Evolutionary conservation across 2,888 invertebrate species (phyloP), one percentile per base, ranked within the genome.

Genomic region (Drosophila parthenogenetica): DNA sequence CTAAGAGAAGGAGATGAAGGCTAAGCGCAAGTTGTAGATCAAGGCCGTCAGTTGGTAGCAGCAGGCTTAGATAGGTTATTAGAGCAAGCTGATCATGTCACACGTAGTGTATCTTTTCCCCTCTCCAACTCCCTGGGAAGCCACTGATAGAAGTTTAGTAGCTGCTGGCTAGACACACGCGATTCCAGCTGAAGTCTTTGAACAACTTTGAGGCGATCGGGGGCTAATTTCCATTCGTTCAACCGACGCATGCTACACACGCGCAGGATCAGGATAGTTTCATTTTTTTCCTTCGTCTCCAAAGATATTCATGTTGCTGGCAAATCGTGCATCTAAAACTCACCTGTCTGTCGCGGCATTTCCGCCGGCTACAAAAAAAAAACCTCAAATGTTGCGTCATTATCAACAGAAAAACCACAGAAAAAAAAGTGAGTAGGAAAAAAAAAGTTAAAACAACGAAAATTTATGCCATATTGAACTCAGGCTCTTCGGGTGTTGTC

Each of bases 391-490:
- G 87, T 87, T 79, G 81, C 87, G 67, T 86, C 89, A 89, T 86
- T 86, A 86, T 84, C 79, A 73, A 59, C 54, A 42, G 42, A 64
- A 60, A 53, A 69, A 46, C 29, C 32, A 48, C 22, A 17, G n/a
- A n/a, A 19, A 25, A 14, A 54, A n/a, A n/a, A 11, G 13, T 29
- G 29, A 29, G 29, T 29, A 29, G 29, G 2, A 32, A n/a, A 48
- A 29, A 48, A 48, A 29, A 48, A 48, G 17, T 11, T 48, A 17
- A 54, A 43, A 40, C 51, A 53, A 43, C 55, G 39, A 48, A 57
- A 81, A 87, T 90, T 90, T 89, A 90, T 90, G 87, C 90, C 84
- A 83, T 84, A 83, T 79, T 86, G 87, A 90, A 59, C 86, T 81
- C 63, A 70, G 3, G 13, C 11, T 35, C 35, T 13, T 13, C 13